phyloP scores from a whole-genome alignment of 2,797 vertebrate genomes.

The Clarias laeviceps region DNA sequence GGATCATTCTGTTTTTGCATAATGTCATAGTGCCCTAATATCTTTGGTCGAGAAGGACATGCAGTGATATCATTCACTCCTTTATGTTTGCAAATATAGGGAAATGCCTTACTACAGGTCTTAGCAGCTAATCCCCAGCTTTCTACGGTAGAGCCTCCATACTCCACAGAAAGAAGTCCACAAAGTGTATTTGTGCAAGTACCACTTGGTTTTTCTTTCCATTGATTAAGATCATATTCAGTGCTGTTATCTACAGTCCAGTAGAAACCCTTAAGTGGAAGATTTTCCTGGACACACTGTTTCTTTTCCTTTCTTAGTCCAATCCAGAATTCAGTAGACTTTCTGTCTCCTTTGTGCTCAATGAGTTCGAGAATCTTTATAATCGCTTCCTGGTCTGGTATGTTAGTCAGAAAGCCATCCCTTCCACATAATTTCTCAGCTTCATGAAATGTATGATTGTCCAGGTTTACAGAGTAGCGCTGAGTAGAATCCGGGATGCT shows the following conservation, averaged over 20 bases:
- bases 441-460: conserved; percentile 32
- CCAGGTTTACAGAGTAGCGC: conserved; percentile 46
- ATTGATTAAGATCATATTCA: conserved; percentile 53
- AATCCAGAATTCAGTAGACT: conserved; percentile 72
- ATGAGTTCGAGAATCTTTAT: conserved; percentile 60
- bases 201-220: conserved; percentile 68
- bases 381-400: conserved; percentile 65
- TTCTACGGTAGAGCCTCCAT: rapidly evolving
- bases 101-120: conserved; percentile 59
- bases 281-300: conserved; percentile 61
- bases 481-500: background rate
- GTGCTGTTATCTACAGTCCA: conserved; percentile 68
- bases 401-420: conserved; percentile 69
- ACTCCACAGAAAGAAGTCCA: conserved; percentile 64
- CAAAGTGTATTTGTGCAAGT: conserved; percentile 74
- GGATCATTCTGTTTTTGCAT: background rate
- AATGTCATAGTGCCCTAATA: conserved; percentile 22
- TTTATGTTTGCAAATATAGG: conserved; percentile 77
- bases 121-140: conserved; percentile 70
- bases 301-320: conserved; percentile 69
- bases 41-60: conserved; percentile 13
- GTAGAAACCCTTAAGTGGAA: conserved; percentile 78
- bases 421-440: conserved; percentile 56
- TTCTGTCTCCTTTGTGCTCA: rapidly evolving
- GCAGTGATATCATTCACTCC: background rate